Evolutionary conservation across 2,113 vertebrate species (phyloP), one percentile per base, ranked within the genome.

Genomic region (Casuarius casuarius): DNA sequence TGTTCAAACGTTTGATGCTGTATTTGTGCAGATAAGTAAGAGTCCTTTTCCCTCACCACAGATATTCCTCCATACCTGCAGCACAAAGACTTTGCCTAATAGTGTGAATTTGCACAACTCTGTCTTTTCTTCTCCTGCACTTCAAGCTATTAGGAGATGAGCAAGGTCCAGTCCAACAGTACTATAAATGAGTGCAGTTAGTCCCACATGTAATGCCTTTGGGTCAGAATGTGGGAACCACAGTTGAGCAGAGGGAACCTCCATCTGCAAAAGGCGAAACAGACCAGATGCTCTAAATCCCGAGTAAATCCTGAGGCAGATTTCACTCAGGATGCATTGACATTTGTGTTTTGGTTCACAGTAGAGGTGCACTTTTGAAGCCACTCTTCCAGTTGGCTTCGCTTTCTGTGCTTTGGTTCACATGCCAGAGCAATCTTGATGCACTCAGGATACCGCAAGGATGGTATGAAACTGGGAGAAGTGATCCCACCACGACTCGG

Each of bases 51-150:
- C 2, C 42, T 28, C 49, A 33, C 28, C 73, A n/a, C 22, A 56
- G 76, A 10, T 2, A 74, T 0, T 62, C n/a, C 72, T 48, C 42
- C 1, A 3, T 44, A 28, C 4, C 0, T 0, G 31, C 51, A 87
- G 52, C 54, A 52, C 61, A 74, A 35, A 78, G 31, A 12, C 74
- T 87, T 61, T 63, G 28, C 71, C 79, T 63, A 44, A 38, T 25
- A 54, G 56, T 31, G 13, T 21, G 63, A 63, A 18, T 38, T n/a
- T 74, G 33, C 22, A 48, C 28, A 29, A 58, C 38, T 67, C 40
- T 68, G 65, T 49, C 9, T 68, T 77, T 61, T 28, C 28, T 66
- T 20, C 66, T 87, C 14, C 54, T 63, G 62, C 25, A 18, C 44
- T 73, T 88, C 42, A 74, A 85, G 56, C 28, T 75, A 52, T 42